Evolutionary conservation across 1,140 invertebrate genomes (phyloP), one percentile per base, ranked within the genome.

Genomic region (Thaumetopoea pityocampa): DNA sequence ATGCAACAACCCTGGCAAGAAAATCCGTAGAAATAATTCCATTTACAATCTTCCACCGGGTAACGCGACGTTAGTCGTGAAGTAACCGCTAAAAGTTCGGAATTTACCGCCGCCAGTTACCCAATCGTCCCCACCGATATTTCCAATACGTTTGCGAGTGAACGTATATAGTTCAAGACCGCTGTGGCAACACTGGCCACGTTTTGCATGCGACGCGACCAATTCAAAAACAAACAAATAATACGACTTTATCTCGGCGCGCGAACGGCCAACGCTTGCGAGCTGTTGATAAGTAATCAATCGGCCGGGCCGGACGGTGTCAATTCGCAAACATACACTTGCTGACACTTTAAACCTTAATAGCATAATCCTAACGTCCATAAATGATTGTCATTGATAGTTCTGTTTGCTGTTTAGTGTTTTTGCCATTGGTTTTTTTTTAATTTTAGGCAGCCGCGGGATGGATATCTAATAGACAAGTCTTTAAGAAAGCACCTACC

Each of bases 121-220:
- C 28, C 48, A 51, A 51, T 17, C 20, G 23, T 27, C 20, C 29
- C 26, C 34, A 40, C 33, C 41, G 44, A 44, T 37, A 34, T 51
- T 56, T 56, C 53, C 48, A 56, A 38, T 52, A 42, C 41, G 38
- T 55, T 56, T 34, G 48, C 40, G 24, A 56, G 47, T 51, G 47
- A 56, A 56, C 44, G 53, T 49, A 49, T 49, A 49, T 56, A 56
- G 53, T 51, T 51, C 53, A 56, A 48, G 53, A 56, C 16, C 53
- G 43, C 17, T 56, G 34, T 43, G 38, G 43, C 40, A 56, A 51
- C 47, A 48, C 42, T 33, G 23, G 9, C 40, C 26, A 24, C 37
- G 33, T 55, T 55, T 55, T 55, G 52, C 52, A 55, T 55, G 46
- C 43, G 36, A 40, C 23, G 22, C 29, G 9, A 34, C 22, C 22